phyloP scores from a whole-genome alignment of 2,113 vertebrate species.

The Orthonyx spaldingii region DNA sequence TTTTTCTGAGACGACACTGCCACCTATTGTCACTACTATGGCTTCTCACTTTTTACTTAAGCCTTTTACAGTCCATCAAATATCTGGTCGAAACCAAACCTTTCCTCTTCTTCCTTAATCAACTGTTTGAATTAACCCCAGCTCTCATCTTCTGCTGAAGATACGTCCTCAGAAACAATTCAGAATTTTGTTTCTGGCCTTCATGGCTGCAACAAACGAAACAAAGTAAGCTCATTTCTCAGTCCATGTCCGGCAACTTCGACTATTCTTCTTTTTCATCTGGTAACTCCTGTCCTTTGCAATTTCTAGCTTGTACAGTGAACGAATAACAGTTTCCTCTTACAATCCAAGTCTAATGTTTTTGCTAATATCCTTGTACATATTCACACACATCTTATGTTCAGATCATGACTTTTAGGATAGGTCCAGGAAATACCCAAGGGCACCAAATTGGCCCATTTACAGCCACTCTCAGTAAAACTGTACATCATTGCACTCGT shows the following conservation, averaged over 20 bases:
- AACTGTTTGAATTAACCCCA: neutral
- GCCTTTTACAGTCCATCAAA: neutral
- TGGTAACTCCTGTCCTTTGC: neutral
- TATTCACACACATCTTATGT: neutral
- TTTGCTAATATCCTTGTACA: neutral
- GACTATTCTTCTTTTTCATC: neutral
- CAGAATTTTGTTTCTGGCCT: neutral
- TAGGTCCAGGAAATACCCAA: neutral
- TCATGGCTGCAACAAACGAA: neutral
- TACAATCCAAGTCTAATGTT: fast-evolving
- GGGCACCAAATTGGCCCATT: neutral
- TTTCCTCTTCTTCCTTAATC: neutral
- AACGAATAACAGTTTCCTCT: neutral
- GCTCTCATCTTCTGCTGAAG: neutral
- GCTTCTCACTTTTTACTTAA: neutral
- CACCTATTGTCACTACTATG: conserved; percentile 15
- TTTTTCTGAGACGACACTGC: conserved; percentile 31
- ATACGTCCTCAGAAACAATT: neutral
- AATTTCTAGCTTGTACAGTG: neutral
- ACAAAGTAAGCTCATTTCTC: neutral
- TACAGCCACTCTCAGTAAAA: neutral
- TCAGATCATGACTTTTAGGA: neutral
- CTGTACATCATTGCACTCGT: neutral
- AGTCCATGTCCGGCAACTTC: neutral
- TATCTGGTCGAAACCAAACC: neutral